Evolutionary conservation across 2,797 vertebrate genomes (phyloP), one percentile per base, ranked within the genome.

Genomic region (Cuniculus paca): DNA sequence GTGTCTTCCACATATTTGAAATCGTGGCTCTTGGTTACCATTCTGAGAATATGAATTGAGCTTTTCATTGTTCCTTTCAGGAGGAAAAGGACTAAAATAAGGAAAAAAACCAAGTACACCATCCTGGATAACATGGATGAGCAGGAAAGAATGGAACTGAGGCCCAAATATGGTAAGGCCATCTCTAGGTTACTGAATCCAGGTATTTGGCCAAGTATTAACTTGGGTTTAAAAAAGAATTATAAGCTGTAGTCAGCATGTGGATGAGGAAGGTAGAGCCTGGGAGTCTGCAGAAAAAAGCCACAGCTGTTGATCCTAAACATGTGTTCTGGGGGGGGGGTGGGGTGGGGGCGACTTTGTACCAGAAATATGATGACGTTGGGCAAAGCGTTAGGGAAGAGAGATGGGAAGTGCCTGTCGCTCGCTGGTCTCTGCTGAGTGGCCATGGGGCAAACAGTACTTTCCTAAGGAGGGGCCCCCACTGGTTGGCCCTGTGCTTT

Each of bases 81-180:
- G 98, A 98, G 98, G 93, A 99, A 98, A 94, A 99, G 99, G 61
- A 99, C 98, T 12, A 99, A 99, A 98, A 99, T 99, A 96, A 99
- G 99, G 98, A 99, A 98, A 98, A 99, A 99, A 98, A 99, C 99
- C 74, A 99, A 99, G 87, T 99, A 99, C 75, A 99, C 99, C 56
- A 99, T 99, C 91, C 98, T 99, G 93, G 99, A 99, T 98, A 99
- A 99, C 96, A 99, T 99, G 99, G 99, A 99, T 20, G 99, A 99
- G 5, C 99, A 99, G 98, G 99, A 99, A 98, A 98, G 99, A 97
- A 98, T 99, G 99, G 99, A 99, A 98, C 98, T 99, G 90, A 97
- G 98, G 70, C 99, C 99, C 68, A 99, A 99, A 98, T 99, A 99
- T 52, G 99, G 99, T 99, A 97, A 97, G 99, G 97, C 1, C 11